A percentile compares a stretch with the other conserved stretches of the same genome.
Conservation (phyloP, 2,888 invertebrate species). For the Tetropium fuscum region DNA sequence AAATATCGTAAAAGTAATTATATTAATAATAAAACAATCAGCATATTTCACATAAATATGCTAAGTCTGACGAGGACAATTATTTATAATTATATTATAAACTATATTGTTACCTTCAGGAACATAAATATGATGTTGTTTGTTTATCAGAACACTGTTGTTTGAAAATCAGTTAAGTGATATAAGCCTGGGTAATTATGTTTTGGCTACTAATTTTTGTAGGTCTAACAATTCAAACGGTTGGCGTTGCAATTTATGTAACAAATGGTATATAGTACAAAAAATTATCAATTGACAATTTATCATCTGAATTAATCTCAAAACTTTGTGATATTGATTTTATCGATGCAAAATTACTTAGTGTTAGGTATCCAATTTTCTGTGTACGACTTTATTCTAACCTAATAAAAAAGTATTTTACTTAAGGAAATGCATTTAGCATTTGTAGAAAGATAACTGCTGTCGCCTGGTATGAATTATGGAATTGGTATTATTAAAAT, state of each 20-base stretch:
- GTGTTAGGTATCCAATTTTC: too few relatives aligned
- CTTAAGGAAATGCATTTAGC: too few relatives aligned
- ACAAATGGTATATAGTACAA: not conserved
- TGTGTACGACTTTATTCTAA: too few relatives aligned
- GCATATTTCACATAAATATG: not conserved
- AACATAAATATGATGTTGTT: not conserved
- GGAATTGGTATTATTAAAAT: too few relatives aligned
- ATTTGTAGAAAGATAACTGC: too few relatives aligned
- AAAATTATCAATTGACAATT: not conserved
- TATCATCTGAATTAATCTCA: not conserved
- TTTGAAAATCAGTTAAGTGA: not conserved
- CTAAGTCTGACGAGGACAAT: not conserved
- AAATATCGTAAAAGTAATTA: not conserved
- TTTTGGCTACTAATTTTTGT: conserved; percentile 1
- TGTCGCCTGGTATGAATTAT: too few relatives aligned
- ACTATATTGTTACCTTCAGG: not conserved
- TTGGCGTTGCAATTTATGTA: not conserved
- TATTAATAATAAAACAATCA: not conserved
- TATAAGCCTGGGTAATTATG: not conserved
- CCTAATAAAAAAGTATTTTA: too few relatives aligned
- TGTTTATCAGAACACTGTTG: conserved; percentile 2
- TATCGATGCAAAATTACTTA: not conserved
- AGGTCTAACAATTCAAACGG: not conserved
- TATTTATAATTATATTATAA: too few relatives aligned
- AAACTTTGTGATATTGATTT: not conserved